Evolutionary conservation across 2,113 vertebrate species (phyloP).

Genomic region (Phalacrocorax aristotelis): DNA sequence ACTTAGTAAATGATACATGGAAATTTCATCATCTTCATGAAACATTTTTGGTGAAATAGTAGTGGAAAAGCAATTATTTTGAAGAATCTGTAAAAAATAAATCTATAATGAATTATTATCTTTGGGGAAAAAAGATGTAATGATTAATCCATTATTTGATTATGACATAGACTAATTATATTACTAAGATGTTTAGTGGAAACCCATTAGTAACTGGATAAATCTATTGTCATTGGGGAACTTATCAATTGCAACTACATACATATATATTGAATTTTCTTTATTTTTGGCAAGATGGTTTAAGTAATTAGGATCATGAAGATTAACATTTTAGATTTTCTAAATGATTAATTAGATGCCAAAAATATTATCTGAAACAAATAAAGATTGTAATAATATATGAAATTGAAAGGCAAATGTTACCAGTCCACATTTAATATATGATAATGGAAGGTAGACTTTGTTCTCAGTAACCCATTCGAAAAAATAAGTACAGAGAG

Average conservation of each 20-base stretch:
- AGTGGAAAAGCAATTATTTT: not conserved
- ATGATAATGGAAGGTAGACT: not conserved
- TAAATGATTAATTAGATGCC: not conserved
- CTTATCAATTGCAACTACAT: not conserved
- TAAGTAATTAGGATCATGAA: not conserved
- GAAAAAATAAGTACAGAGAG: not conserved
- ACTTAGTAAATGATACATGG: not conserved
- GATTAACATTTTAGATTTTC: not conserved
- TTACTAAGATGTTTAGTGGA: conserved; percentile 29
- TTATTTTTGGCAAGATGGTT: not conserved
- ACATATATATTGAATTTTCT: not conserved
- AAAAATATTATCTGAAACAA: not conserved
- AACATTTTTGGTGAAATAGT: not conserved
- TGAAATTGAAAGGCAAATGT: not conserved
- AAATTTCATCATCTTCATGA: not conserved
- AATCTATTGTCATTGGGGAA: conserved; percentile 31
- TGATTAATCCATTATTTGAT: conserved; percentile 47
- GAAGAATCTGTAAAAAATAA: not conserved
- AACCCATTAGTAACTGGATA: conserved; percentile 33
- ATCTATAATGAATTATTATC: not conserved
- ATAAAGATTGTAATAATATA: not conserved
- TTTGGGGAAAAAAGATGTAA: not conserved
- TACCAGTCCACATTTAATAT: not conserved
- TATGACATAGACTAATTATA: conserved; percentile 31
- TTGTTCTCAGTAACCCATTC: not conserved